Conservation (phyloP, 2,888 invertebrate genomes). For the Cryptocephalus moraei region DNA sequence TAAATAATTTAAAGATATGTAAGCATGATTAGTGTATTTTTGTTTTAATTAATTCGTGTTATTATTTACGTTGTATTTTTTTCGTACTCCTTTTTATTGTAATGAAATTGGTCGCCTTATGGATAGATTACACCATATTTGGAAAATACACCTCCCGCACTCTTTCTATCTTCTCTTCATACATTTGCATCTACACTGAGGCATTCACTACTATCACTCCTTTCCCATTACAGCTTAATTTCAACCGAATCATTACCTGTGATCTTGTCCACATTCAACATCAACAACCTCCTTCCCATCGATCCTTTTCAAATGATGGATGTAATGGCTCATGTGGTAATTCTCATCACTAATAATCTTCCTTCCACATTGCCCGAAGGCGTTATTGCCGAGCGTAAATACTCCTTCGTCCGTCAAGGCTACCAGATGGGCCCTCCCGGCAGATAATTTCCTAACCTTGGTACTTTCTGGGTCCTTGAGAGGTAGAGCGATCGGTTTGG, state of each 20-base stretch:
- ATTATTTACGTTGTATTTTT: too few species aligned
- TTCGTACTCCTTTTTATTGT: too few species aligned
- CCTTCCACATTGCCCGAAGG: constrained; percentile 89
- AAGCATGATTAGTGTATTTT: too few species aligned
- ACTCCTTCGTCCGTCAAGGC: constrained; percentile 68
- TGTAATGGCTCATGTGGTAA: constrained; percentile 54
- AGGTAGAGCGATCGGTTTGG: constrained; percentile 61
- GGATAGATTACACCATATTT: too few species aligned
- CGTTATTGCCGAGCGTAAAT: constrained; percentile 77
- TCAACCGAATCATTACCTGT: constrained; percentile 49
- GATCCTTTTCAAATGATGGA: constrained; percentile 55
- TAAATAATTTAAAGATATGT: too few species aligned
- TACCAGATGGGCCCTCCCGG: constrained; percentile 82
- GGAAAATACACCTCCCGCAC: too few species aligned
- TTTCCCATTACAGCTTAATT: neutral
- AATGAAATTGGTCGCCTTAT: too few species aligned
- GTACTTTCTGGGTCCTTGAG: constrained; percentile 46
- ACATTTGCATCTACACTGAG: too few species aligned
- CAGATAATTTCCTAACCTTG: constrained; percentile 51
- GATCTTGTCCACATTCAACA: constrained; percentile 86
- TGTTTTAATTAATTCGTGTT: too few species aligned
- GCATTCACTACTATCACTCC: too few species aligned
- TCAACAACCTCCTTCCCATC: constrained; percentile 52
- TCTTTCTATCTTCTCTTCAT: too few species aligned
- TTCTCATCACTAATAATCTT: constrained; percentile 65